phyloP scores from a whole-genome alignment of 2,797 vertebrate genomes.

The Phrynocephalus vlangalii region DNA sequence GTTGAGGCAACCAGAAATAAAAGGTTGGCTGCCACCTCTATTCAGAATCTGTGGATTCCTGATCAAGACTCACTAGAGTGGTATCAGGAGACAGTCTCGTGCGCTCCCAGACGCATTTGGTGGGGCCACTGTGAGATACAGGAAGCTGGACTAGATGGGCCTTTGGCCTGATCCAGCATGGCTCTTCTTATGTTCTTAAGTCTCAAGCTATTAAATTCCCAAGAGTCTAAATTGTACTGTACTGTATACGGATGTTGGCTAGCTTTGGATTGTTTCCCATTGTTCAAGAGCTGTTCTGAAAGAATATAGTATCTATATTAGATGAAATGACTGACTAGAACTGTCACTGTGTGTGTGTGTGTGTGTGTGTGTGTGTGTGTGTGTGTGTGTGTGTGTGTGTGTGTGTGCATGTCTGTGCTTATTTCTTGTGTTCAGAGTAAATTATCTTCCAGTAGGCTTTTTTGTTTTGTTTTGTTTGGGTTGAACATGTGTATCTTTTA shows the following conservation, averaged over 20 bases:
- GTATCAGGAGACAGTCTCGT: too few relatives aligned
- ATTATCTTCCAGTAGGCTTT: background rate
- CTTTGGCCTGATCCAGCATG: too few relatives aligned
- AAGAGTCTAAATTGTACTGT: background rate
- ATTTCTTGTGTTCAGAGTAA: background rate
- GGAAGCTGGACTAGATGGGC: too few relatives aligned
- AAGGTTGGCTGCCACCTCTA: background rate
- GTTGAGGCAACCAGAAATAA: background rate
- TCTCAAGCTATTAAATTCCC: too few relatives aligned
- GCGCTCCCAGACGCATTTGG: too few relatives aligned
- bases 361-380: background rate
- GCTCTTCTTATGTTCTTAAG: too few relatives aligned
- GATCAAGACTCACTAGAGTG: too few relatives aligned
- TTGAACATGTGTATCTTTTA: constrained; percentile 39
- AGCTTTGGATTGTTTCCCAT: background rate
- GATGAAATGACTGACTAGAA: background rate
- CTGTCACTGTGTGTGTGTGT: background rate
- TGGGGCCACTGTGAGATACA: too few relatives aligned
- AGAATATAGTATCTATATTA: background rate
- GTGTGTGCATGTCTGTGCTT: background rate
- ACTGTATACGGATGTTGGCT: background rate
- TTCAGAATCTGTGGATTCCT: background rate
- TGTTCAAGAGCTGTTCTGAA: background rate
- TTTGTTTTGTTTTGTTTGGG: background rate
- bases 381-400: background rate